Conservation (phyloP, 2,113 vertebrate species). For the Bucco capensis region DNA sequence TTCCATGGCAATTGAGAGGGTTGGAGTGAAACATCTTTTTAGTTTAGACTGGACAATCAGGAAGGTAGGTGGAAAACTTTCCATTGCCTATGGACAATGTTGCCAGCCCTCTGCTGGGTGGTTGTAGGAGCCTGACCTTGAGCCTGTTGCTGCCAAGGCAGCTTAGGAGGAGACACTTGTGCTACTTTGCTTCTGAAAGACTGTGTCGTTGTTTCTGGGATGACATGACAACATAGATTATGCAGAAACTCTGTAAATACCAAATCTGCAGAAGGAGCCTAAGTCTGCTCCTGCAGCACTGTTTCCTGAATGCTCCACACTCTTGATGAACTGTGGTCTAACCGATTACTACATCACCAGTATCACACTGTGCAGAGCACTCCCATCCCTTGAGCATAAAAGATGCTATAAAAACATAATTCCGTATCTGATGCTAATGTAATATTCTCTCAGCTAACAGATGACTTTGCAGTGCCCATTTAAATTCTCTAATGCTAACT, state of each 20-base stretch:
- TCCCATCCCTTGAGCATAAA: neutral
- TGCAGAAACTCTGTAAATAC: neutral
- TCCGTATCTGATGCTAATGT: slow-evolving; percentile 3
- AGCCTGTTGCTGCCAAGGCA: neutral
- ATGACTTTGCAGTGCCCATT: neutral
- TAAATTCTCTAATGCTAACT: slow-evolving; percentile 11
- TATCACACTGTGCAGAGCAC: neutral
- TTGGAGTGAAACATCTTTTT: neutral
- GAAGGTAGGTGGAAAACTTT: neutral
- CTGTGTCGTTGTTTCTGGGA: rapidly evolving
- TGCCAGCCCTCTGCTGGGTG: neutral
- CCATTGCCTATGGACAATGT: neutral
- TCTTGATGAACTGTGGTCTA: neutral
- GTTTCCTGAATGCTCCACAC: neutral
- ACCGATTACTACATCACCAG: neutral
- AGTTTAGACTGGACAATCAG: neutral
- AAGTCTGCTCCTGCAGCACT: neutral
- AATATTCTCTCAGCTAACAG: slow-evolving; percentile 21
- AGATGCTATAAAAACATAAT: slow-evolving; percentile 25
- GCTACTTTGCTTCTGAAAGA: neutral
- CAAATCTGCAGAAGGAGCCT: neutral
- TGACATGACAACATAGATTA: neutral
- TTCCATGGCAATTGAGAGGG: neutral
- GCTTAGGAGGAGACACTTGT: neutral
- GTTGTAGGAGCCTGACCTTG: neutral